Evolutionary conservation across 2,797 vertebrate genomes (phyloP).

Genomic region (Rallus crepitans): DNA sequence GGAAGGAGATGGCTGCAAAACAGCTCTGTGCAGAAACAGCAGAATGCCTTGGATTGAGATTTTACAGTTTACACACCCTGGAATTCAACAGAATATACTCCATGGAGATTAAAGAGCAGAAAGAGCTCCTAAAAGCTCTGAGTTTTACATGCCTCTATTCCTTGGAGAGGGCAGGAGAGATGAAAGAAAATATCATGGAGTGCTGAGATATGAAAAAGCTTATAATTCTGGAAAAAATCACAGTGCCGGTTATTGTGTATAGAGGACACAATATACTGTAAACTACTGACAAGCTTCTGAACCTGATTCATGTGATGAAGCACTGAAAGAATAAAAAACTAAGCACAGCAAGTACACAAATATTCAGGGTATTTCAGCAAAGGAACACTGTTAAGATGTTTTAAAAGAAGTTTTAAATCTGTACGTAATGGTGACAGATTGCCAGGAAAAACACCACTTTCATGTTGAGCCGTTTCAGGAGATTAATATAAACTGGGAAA

Average conservation of each 20-base stretch:
- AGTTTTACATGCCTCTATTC: neutral
- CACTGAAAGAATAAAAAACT: neutral
- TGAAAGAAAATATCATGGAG: neutral
- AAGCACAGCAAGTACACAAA: neutral
- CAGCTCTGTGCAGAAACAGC: neutral
- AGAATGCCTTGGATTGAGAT: neutral
- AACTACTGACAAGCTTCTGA: neutral
- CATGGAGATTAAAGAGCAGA: neutral
- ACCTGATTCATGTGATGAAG: neutral
- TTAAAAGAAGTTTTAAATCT: neutral
- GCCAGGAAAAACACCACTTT: neutral
- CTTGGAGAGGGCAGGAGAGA: neutral
- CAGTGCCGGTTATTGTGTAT: neutral
- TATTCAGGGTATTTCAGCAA: neutral
- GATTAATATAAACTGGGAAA: neutral
- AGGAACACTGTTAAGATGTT: neutral
- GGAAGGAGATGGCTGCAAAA: neutral
- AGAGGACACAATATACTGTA: neutral
- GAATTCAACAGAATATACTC: neutral
- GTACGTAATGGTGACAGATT: neutral
- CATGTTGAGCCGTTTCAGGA: neutral
- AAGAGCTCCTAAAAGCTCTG: neutral
- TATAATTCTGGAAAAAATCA: neutral
- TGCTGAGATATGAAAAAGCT: neutral
- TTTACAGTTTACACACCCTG: neutral